Percentiles rank a stretch among this genome's conserved stretches.
phyloP scores from a whole-genome alignment of 1,140 invertebrate species.

The Drosophila ficusphila region DNA sequence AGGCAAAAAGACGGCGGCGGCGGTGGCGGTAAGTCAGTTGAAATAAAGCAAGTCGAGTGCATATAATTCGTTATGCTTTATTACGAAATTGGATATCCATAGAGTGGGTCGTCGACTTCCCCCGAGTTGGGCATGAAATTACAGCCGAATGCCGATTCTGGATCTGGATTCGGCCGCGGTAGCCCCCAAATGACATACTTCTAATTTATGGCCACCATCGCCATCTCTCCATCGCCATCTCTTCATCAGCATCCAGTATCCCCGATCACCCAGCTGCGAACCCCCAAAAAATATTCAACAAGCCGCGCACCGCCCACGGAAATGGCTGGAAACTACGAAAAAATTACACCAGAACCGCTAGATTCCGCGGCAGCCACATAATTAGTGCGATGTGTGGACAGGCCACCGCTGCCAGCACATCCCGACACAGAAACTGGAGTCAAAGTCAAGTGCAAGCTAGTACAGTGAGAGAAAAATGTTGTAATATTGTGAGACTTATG shows the following conservation, averaged over 20 bases:
- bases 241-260: background rate
- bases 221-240: constrained; percentile 26
- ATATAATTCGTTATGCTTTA: constrained; percentile 83
- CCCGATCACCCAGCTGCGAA: constrained; percentile 25
- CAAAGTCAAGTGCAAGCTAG: constrained; percentile 25
- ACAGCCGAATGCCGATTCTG: constrained; percentile 62
- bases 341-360: constrained; percentile 69
- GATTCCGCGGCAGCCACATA: constrained; percentile 57
- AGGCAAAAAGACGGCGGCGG: too few species aligned
- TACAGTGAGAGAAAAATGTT: constrained; percentile 5
- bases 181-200: constrained; percentile 79
- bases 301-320: constrained; percentile 57
- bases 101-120: constrained; percentile 47
- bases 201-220: constrained; percentile 77
- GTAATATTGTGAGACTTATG: too few species aligned
- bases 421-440: constrained; percentile 17
- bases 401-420: constrained; percentile 32
- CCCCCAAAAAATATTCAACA: constrained; percentile 27
- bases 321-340: constrained; percentile 33
- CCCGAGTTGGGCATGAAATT: constrained; percentile 62
- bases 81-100: constrained; percentile 82
- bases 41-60: constrained; percentile 82
- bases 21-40: constrained; percentile 41
- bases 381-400: constrained; percentile 81
- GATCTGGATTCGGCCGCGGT: constrained; percentile 49